phyloP scores from a whole-genome alignment of 2,888 invertebrate genomes.

The Pammene fasciana region DNA sequence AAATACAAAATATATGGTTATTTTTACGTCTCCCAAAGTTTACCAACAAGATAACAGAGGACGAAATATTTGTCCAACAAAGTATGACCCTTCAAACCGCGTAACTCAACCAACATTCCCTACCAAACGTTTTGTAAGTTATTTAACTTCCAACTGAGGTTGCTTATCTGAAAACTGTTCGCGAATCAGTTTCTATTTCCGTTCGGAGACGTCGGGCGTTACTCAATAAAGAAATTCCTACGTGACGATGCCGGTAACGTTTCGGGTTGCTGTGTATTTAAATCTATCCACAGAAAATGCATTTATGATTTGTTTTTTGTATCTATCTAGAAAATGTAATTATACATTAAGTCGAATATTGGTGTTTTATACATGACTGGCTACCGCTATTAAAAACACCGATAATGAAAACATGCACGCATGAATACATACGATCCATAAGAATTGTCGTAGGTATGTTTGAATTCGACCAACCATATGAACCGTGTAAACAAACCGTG shows the following conservation, averaged over 20 bases:
- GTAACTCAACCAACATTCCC: slow-evolving; percentile 24
- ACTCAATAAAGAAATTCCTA: slow-evolving; percentile 28
- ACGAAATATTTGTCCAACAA: slow-evolving; percentile 33
- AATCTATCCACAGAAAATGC: no score
- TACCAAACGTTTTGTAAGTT: slow-evolving; percentile 28
- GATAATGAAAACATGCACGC: no score
- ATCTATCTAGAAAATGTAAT: no score
- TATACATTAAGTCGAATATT: no score
- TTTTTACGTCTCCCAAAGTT: background rate
- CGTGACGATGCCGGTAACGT: background rate
- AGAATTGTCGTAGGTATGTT: no score
- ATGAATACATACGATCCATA: no score
- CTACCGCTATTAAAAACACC: no score
- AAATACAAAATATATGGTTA: background rate
- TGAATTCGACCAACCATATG: no score
- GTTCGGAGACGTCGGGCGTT: slow-evolving; percentile 18
- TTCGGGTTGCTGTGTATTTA: background rate
- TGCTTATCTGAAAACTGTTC: slow-evolving; percentile 35
- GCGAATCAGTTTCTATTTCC: slow-evolving; percentile 39
- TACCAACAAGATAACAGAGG: slow-evolving; percentile 5
- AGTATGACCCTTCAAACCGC: slow-evolving; percentile 15
- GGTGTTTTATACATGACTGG: no score
- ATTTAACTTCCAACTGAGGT: slow-evolving; percentile 32
- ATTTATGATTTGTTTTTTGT: no score
- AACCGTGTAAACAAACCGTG: no score